Base-by-base conservation (phyloP, 2,888 invertebrate genomes). In the Rhingia rostrata region DNA sequence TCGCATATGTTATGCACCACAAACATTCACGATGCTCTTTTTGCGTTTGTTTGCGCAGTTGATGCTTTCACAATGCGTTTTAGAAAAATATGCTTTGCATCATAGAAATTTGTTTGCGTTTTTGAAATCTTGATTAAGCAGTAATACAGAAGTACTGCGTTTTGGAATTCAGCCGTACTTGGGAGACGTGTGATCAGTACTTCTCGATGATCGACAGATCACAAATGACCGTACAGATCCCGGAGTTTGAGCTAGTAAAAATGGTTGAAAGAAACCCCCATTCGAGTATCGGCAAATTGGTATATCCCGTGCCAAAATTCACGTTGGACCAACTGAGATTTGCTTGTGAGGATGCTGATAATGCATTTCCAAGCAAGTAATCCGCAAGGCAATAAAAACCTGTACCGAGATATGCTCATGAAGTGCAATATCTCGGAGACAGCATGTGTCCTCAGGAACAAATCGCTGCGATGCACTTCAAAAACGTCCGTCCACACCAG, bases 301-400 rank as follows among this genome's bases (percentile, higher is more conserved):
- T 54, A 1, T 67, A 14, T 9, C 67, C 67, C 0, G 33, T 54
- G n/a, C 4, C 67, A 9, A 12, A 56, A 2, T 56, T 6, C 4
- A 35, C 56, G 0, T 7, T 58, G 5, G 47, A 69, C 0, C 58
- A 58, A 2, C 45, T 67, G 4, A 54, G 67, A 4, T 10, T 3
- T 4, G 67, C 67, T 0, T 67, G 67, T 2, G 56, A 69, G 37
- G 69, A 69, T 1, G 69, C 45, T 3, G 47, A 69, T 4, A 14
- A 37, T 12, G 37, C 12, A 0, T 56, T 58, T 6, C 45, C 43
- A 4, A 2, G 2, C 0, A 33, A 30, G n/a, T 32, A 53, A n/a
- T n/a, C 10, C 4, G n/a, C 43, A 10, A 43, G 10, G 12, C 43
- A 10, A 14, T 6, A 5, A 7, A 7, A 47, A 7, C 7, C 14